Evolutionary conservation across 2,113 vertebrate species (phyloP).

Genomic region (Ochotona princeps): DNA sequence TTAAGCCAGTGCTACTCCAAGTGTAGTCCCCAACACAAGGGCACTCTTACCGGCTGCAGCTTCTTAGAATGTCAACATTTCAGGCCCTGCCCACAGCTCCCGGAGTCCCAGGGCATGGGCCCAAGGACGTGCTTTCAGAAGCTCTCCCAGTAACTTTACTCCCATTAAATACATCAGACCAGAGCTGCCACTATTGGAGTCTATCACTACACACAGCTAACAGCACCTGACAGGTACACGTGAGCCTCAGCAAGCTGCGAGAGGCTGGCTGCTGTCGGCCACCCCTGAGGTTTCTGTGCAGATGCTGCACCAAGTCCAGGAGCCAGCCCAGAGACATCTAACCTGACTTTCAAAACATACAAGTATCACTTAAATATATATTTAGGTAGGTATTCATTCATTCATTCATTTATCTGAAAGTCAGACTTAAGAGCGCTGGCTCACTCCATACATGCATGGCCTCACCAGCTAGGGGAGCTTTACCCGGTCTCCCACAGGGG

Average conservation of each 20-base stretch:
- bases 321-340: not conserved
- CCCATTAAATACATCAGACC: constrained; percentile 42
- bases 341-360: not conserved
- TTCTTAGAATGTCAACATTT: not conserved
- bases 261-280: not conserved
- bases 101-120: not conserved
- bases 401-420: no score
- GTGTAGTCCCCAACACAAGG: not conserved
- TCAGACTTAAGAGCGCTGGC: no score
- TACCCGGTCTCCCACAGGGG: no score
- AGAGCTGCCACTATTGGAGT: not conserved
- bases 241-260: not conserved
- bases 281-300: not conserved
- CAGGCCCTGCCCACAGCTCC: not conserved
- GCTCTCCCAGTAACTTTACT: not conserved
- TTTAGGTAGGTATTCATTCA: no score
- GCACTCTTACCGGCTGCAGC: not conserved
- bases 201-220: not conserved
- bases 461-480: no score
- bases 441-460: no score
- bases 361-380: no score
- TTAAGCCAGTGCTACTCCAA: not conserved
- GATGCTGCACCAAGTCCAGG: not conserved
- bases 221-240: not conserved
- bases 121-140: not conserved